These are phyloP conservation scores for Hoplostethus atlanticus DNA, from an alignment of 2,797 vertebrate species.

Conservation along the genomic window DNA sequence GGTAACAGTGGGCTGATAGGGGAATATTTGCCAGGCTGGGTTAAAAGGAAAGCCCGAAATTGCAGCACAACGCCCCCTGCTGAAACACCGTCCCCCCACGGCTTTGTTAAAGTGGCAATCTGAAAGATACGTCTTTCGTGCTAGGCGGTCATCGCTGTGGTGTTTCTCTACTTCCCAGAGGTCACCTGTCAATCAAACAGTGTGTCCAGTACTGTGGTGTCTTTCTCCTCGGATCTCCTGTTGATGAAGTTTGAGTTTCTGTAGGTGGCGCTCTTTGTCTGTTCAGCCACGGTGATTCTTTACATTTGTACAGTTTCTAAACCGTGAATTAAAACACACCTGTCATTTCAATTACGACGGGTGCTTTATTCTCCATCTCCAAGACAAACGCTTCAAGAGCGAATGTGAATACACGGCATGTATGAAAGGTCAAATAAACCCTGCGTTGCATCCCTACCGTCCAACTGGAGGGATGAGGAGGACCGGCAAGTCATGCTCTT, in stretches of 20 bases:
- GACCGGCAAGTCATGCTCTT: background rate
- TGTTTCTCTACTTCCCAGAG: no score
- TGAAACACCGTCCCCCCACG: background rate
- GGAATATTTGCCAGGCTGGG: background rate
- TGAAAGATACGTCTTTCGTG: no score
- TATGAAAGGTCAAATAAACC: background rate
- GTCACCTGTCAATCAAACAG: no score
- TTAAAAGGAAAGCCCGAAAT: background rate
- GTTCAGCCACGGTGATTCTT: background rate
- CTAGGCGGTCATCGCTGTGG: no score
- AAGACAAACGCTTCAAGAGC: no score
- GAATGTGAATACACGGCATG: background rate
- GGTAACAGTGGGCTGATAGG: no score
- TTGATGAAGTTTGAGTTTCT: constrained; percentile 5
- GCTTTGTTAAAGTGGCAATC: no score
- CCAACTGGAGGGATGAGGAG: background rate
- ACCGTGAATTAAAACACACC: background rate
- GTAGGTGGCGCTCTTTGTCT: background rate
- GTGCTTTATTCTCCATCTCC: no score
- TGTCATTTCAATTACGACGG: background rate
- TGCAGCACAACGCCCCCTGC: background rate
- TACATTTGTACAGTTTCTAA: constrained; percentile 6
- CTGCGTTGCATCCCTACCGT: background rate
- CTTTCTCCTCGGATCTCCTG: no score
- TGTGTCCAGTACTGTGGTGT: no score